Conservation (phyloP, 1,140 invertebrate species). For the Calliphora vicina region DNA sequence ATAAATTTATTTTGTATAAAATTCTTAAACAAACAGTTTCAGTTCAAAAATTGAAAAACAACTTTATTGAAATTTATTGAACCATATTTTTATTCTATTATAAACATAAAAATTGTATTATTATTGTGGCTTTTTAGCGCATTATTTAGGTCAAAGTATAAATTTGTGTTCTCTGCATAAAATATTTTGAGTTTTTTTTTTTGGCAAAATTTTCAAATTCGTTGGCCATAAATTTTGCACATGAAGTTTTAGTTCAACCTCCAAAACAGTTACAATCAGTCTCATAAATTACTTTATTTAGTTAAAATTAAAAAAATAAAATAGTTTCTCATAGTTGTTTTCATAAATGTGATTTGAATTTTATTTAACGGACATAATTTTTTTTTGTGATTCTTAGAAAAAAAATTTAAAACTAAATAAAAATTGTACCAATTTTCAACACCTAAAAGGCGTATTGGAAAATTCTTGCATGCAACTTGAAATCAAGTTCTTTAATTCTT, state of each 20-base stretch:
- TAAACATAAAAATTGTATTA: background rate
- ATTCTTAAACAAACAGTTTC: background rate
- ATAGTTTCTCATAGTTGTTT: background rate
- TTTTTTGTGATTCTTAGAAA: background rate
- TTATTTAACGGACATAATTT: background rate
- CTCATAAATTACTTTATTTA: slow-evolving; percentile 29
- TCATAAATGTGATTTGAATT: background rate
- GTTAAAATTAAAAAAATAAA: background rate
- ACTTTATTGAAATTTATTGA: slow-evolving; percentile 11
- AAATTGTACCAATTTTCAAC: slow-evolving; percentile 31
- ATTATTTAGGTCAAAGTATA: slow-evolving; percentile 1
- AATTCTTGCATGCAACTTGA: slow-evolving; percentile 25
- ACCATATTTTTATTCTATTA: background rate
- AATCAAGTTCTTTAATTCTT: too few species aligned
- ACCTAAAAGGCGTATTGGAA: slow-evolving; percentile 30
- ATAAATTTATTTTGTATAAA: background rate
- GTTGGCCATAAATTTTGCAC: slow-evolving; percentile 24
- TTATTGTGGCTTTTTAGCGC: background rate
- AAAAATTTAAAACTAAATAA: background rate
- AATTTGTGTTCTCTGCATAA: background rate
- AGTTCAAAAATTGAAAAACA: background rate
- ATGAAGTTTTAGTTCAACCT: slow-evolving; percentile 30
- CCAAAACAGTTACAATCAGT: slow-evolving; percentile 8
- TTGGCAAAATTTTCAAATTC: background rate
- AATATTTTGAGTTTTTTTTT: background rate